These are phyloP conservation scores for Osmoderma eremita DNA, from an alignment of 2,888 invertebrate genomes.

Conservation along the genomic window DNA sequence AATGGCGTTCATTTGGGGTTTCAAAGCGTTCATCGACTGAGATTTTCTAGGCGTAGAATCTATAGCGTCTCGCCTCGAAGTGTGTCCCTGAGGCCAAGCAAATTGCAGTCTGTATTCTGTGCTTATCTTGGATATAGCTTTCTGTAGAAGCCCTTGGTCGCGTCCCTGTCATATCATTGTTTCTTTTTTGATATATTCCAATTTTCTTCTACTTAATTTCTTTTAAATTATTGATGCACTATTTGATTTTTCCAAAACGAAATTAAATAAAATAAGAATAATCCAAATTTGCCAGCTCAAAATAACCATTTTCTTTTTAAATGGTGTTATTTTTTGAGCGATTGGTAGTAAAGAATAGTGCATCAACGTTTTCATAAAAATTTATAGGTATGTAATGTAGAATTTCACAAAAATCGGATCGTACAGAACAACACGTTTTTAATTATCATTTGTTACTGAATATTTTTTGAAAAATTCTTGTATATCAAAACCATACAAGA, in stretches of 20 bases:
- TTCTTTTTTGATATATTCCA: no score
- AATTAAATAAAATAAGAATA: no score
- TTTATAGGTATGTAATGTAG: not conserved
- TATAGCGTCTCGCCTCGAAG: conserved; percentile 63
- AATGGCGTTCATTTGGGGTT: conserved; percentile 67
- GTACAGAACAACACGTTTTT: conserved; percentile 53
- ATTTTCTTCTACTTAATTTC: conserved; percentile 27
- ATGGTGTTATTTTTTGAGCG: not conserved
- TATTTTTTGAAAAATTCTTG: no score
- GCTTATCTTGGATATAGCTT: conserved; percentile 79
- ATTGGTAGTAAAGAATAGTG: not conserved
- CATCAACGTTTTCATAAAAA: conserved; percentile 16
- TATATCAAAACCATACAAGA: not conserved
- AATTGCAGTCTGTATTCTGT: conserved; percentile 91
- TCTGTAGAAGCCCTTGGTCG: conserved; percentile 74
- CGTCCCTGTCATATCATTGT: conserved; percentile 53
- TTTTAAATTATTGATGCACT: conserved; percentile 26
- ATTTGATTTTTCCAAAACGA: conserved; percentile 2
- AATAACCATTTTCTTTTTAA: not conserved
- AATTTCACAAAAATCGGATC: conserved; percentile 41
- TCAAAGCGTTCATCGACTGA: conserved; percentile 87
- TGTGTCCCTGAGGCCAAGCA: conserved; percentile 79
- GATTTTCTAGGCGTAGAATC: conserved; percentile 79
- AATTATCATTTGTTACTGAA: not conserved
- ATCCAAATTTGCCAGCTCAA: not conserved